Percentiles rank a stretch among this genome's conserved stretches.
Conservation (phyloP, 2,113 vertebrate genomes). For the Thinocorus orbignyianus region DNA sequence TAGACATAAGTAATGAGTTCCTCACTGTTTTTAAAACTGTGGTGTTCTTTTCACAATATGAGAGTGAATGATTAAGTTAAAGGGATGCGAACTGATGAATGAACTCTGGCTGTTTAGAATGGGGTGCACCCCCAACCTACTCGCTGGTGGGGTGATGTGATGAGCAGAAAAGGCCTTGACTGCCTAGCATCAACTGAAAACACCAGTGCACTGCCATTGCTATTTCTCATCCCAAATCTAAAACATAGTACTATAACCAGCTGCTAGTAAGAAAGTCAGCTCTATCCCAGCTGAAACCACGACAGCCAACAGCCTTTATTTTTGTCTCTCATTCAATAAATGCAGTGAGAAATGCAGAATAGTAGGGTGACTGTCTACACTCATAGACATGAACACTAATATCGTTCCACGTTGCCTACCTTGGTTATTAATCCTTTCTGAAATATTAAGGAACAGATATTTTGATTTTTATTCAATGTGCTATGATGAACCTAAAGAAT, state of each 20-base stretch:
- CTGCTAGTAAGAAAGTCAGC: neutral
- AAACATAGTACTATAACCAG: neutral
- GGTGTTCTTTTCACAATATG: slow-evolving; percentile 16
- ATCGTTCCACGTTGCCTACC: fast-evolving
- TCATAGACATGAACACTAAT: neutral
- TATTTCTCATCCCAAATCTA: neutral
- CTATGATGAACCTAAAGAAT: neutral
- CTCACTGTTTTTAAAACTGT: slow-evolving; percentile 3
- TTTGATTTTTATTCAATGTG: neutral
- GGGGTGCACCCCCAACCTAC: neutral
- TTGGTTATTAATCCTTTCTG: neutral
- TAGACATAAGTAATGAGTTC: neutral
- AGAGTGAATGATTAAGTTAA: slow-evolving; percentile 32
- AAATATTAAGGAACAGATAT: neutral
- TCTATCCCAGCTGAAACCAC: neutral
- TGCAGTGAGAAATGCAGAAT: neutral
- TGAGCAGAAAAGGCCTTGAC: neutral
- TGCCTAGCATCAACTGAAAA: neutral
- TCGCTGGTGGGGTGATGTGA: neutral
- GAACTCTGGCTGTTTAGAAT: neutral
- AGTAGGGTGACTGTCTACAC: neutral
- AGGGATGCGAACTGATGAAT: slow-evolving; percentile 15
- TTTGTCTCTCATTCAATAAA: neutral
- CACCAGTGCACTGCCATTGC: neutral
- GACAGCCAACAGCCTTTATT: neutral